phyloP scores from a whole-genome alignment of 2,797 vertebrate genomes.

The Trachurus trachurus region DNA sequence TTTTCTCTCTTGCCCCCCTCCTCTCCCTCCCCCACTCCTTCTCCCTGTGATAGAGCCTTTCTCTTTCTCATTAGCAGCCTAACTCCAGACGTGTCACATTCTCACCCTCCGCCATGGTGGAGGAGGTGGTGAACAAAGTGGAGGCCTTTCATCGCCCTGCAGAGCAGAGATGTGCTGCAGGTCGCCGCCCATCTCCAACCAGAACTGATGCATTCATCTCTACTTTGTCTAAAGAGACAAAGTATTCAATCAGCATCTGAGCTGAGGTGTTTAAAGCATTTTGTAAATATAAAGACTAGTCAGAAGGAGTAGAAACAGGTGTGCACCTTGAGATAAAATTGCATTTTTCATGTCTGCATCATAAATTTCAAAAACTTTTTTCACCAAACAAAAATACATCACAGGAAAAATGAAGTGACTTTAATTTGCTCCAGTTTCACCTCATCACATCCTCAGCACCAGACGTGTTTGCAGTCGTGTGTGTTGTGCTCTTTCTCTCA shows the following conservation, averaged over 20 bases:
- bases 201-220: background rate
- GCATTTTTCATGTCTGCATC: background rate
- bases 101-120: slow-evolving; percentile 26
- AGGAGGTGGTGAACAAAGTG: slow-evolving; percentile 36
- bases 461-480: background rate
- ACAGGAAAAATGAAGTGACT: background rate
- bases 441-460: background rate
- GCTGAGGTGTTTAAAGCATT: background rate
- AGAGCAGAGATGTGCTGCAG: background rate
- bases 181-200: background rate
- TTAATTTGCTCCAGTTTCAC: background rate
- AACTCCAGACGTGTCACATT: slow-evolving; percentile 43
- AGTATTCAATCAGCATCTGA: background rate
- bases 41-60: slow-evolving; percentile 29
- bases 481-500: background rate
- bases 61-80: slow-evolving; percentile 61
- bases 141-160: slow-evolving; percentile 2
- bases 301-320: background rate
- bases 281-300: background rate
- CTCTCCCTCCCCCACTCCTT: background rate
- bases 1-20: background rate
- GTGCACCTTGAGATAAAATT: background rate
- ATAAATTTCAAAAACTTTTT: background rate
- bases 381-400: background rate
- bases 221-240: background rate